phyloP scores from a whole-genome alignment of 2,797 vertebrate genomes.

The Muscicapa comitata region DNA sequence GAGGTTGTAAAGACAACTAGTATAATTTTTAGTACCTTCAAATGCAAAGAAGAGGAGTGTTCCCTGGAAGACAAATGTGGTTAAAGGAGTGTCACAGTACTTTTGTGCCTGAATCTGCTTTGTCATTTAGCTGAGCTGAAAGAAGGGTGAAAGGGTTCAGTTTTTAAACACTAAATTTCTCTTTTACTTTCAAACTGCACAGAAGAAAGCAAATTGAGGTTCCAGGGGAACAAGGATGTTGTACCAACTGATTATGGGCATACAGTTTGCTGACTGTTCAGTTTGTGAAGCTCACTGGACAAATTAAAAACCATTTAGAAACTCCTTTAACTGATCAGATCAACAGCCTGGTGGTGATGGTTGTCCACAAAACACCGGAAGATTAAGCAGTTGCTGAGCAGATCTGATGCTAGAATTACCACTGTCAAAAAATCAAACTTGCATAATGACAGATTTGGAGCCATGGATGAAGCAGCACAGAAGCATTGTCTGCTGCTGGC shows the following conservation, averaged over 20 bases:
- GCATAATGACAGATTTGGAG: background rate
- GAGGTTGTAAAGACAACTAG: background rate
- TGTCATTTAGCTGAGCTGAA: background rate
- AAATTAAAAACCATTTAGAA: background rate
- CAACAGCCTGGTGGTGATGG: background rate
- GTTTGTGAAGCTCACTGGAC: background rate
- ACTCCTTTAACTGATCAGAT: background rate
- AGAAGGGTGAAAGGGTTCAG: background rate
- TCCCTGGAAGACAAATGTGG: background rate
- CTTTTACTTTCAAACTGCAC: background rate
- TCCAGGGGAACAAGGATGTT: background rate
- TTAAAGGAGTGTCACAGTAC: background rate
- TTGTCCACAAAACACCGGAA: background rate
- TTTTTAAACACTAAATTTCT: background rate
- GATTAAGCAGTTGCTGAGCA: background rate
- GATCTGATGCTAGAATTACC: background rate
- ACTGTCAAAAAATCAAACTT: background rate
- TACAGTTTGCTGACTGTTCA: background rate
- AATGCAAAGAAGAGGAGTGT: background rate
- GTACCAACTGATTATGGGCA: accelerated
- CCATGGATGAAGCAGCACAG: background rate
- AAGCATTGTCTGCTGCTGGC: accelerated
- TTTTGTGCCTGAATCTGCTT: background rate
- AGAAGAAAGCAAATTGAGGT: background rate
- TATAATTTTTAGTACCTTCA: background rate